Conservation (phyloP, 2,797 vertebrate species). For the Zenarchopterus dispar region DNA sequence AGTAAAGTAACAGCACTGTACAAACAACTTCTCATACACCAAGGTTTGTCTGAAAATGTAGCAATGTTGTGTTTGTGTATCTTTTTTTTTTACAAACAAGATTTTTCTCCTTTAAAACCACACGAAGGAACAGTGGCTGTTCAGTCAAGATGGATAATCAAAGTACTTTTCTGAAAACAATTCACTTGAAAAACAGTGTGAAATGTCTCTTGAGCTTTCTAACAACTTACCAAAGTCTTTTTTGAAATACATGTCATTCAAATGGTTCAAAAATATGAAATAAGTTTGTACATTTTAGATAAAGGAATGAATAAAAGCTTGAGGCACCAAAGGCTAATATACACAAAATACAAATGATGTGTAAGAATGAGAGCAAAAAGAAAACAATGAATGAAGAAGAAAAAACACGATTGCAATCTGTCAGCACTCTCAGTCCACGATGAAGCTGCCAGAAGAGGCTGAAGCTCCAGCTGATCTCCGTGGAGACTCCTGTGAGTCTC, state of each 20-base stretch:
- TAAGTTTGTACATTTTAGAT: constrained; percentile 71
- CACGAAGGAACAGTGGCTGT: background rate
- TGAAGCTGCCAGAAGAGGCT: constrained; percentile 29
- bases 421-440: constrained; percentile 60
- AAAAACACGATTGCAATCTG: constrained; percentile 48
- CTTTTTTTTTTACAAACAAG: constrained; percentile 29
- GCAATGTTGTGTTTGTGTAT: constrained; percentile 5
- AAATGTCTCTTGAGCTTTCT: constrained; percentile 43
- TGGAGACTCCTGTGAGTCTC: constrained; percentile 35
- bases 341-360: constrained; percentile 71
- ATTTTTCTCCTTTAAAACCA: background rate
- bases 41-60: constrained; percentile 42
- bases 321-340: constrained; percentile 83
- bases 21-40: constrained; percentile 42
- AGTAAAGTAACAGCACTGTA: constrained; percentile 55
- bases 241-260: constrained; percentile 55
- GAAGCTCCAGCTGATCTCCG: constrained; percentile 35
- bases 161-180: constrained; percentile 40
- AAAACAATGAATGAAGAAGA: constrained; percentile 35
- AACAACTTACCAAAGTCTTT: constrained; percentile 42
- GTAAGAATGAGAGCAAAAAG: constrained; percentile 60
- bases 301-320: constrained; percentile 86
- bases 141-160: constrained; percentile 16
- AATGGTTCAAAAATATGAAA: constrained; percentile 60
- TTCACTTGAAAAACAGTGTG: constrained; percentile 53